Conservation (phyloP, 2,113 vertebrate genomes). For the Pygoscelis adeliae region DNA sequence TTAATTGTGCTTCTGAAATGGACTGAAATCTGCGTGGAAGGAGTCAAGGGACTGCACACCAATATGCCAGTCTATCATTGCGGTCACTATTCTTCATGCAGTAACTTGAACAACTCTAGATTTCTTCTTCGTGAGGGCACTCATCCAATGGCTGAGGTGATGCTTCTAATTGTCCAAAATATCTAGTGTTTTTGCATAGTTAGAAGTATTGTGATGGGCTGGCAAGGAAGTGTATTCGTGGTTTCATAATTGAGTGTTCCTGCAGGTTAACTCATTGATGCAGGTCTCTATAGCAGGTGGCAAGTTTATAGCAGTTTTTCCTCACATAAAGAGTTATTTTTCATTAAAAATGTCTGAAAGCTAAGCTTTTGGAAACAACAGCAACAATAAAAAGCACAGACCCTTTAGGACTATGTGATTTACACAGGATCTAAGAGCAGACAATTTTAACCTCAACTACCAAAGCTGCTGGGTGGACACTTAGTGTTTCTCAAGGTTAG, state of each 20-base stretch:
- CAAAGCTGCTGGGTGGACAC: background rate
- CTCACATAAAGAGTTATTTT: background rate
- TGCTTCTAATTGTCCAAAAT: background rate
- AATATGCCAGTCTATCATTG: fast-evolving
- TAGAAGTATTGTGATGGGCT: fast-evolving
- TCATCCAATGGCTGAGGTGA: background rate
- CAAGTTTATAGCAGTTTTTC: background rate
- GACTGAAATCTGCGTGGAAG: background rate
- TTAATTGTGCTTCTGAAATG: background rate
- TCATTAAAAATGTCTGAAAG: background rate
- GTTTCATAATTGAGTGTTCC: background rate
- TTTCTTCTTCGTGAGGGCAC: fast-evolving
- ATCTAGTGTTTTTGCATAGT: background rate
- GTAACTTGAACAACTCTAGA: background rate
- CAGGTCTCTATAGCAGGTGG: background rate
- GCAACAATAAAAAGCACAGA: background rate
- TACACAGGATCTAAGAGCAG: background rate
- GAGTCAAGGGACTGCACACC: background rate
- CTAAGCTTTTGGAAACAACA: background rate
- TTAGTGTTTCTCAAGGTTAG: background rate
- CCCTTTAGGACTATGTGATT: background rate
- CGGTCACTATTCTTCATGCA: background rate
- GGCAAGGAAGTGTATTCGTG: background rate
- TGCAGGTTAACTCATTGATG: background rate
- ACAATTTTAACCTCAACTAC: background rate